These are phyloP conservation scores for Setophaga coronata DNA, from an alignment of 2,113 vertebrate species.

Conservation along the genomic window DNA sequence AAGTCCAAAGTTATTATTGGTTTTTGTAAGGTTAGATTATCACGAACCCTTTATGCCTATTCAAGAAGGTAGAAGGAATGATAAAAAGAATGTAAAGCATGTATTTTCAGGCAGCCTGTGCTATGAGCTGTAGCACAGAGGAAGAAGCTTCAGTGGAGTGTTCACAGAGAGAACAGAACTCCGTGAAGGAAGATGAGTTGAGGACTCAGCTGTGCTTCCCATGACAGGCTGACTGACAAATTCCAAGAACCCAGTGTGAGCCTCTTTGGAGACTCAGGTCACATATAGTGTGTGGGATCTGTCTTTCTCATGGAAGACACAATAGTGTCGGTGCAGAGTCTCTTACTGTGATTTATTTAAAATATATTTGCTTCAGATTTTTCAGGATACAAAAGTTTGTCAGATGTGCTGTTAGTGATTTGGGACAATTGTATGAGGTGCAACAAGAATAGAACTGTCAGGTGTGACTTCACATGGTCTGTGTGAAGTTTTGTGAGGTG, in stretches of 20 bases:
- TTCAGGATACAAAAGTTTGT: neutral
- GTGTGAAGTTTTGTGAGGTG: neutral
- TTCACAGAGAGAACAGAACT: neutral
- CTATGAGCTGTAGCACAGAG: neutral
- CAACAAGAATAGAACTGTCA: neutral
- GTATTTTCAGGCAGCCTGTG: neutral
- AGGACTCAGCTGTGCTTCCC: neutral
- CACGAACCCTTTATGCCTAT: neutral
- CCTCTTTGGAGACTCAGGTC: neutral
- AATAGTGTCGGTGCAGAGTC: neutral
- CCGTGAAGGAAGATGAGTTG: neutral
- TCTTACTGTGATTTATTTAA: neutral
- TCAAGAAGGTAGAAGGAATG: neutral
- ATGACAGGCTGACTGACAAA: neutral
- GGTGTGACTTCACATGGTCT: neutral
- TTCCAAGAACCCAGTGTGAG: neutral
- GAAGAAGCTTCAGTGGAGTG: neutral
- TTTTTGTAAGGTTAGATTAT: neutral
- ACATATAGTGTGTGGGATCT: rapidly evolving
- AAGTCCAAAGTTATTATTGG: neutral
- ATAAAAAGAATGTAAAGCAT: neutral
- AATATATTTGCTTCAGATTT: neutral
- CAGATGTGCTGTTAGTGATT: neutral
- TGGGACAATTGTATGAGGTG: rapidly evolving
- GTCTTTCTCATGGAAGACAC: neutral